Evolutionary conservation across 2,113 vertebrate genomes (phyloP), one percentile per base, ranked within the genome.

Genomic region (Nesoenas mayeri): DNA sequence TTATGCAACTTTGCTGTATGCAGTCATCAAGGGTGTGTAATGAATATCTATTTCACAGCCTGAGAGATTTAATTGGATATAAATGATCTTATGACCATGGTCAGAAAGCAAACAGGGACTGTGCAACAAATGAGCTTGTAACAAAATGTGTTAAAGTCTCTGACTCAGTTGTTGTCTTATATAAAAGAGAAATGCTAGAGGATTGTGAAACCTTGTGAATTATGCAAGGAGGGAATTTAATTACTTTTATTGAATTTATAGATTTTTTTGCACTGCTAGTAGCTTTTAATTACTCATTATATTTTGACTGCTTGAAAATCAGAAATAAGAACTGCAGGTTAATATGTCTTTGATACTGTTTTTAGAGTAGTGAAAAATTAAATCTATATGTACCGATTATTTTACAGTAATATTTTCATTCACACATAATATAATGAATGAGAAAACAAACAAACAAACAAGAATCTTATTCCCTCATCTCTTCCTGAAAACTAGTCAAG

Each of bases 111-210:
- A 77, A 92, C 17, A 89, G 87, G 60, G 74, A 36, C 47, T 4
- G 19, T 40, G 58, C 74, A 94, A 72, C 83, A 90, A 61, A 88
- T 69, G 50, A 91, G 79, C 61, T 85, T 29, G 10, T 79, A 73
- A 72, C 26, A 80, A 93, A 92, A 81, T 24, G 10, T 11, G 38
- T 42, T 60, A 25, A 94, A 87, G 79, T 40, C 56, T 91, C 78
- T 94, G 95, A 97, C 91, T 96, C 95, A 94, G 65, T 71, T 74
- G 81, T 86, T 94, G 94, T 82, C 84, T 84, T 94, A 79, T 17
- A 83, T 93, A 93, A 93, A 92, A 72, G 51, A 89, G 71, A 94
- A 96, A 90, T 50, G 34, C 42, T 86, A 53, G n/a, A 67, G 48
- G 90, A 91, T 95, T 96, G 86, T 92, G 95, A 93, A 96, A 97